Percentiles rank a stretch among this genome's conserved stretches.
phyloP scores from a whole-genome alignment of 2,888 invertebrate species.

The Scaptomyza tumidula region DNA sequence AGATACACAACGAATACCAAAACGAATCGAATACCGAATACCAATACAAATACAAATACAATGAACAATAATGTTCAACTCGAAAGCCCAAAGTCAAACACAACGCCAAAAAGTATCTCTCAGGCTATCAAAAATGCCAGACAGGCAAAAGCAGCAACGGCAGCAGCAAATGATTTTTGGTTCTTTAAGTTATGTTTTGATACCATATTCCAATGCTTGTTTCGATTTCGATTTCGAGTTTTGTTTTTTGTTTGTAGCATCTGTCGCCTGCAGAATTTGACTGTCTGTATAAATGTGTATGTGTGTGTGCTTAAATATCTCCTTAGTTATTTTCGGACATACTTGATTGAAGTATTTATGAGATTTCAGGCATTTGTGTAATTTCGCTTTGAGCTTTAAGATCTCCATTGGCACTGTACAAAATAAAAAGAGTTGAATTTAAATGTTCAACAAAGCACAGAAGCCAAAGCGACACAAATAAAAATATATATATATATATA shows the following conservation, averaged over 20 bases:
- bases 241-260: slow-evolving; percentile 36
- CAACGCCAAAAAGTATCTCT: too few species aligned
- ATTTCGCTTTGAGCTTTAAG: slow-evolving; percentile 75
- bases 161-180: slow-evolving; percentile 43
- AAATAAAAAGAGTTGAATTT: slow-evolving; percentile 67
- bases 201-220: slow-evolving; percentile 37
- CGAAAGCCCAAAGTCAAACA: slow-evolving; percentile 32
- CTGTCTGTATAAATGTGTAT: slow-evolving; percentile 7
- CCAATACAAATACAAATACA: slow-evolving; percentile 26
- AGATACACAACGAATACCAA: slow-evolving; percentile 53
- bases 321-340: slow-evolving; percentile 78
- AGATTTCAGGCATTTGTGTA: slow-evolving; percentile 81
- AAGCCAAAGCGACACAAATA: slow-evolving; percentile 43
- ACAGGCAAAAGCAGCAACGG: slow-evolving; percentile 39
- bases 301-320: slow-evolving; percentile 70
- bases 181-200: slow-evolving; percentile 23
- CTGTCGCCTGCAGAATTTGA: slow-evolving; percentile 48
- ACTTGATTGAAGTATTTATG: slow-evolving; percentile 82
- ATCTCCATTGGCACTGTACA: slow-evolving; percentile 23
- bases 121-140: slow-evolving; percentile 53
- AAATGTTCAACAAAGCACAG: slow-evolving; percentile 54
- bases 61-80: slow-evolving; percentile 28
- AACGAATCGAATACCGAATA: slow-evolving; percentile 25
- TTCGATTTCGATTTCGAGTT: slow-evolving; percentile 44
- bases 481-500: slow-evolving; percentile 51